Conservation (phyloP, 1,140 invertebrate genomes). For the Caenorhabditis elegans region WBcel235 BX284606.5:12983501-12984000, state of each 20-base stretch:
- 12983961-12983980: slow-evolving; percentile 15
- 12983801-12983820: slow-evolving; percentile 38
- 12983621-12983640: neutral
- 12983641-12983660: neutral
- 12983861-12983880: neutral
- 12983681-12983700: neutral
- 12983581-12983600: neutral
- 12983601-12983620: neutral
- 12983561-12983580: slow-evolving; percentile 45
- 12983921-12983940: slow-evolving; percentile 7
- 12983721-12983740: neutral
- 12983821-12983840: slow-evolving; percentile 37
- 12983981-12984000: slow-evolving; percentile 40
- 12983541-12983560: slow-evolving; percentile 20
- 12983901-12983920: neutral
- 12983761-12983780: slow-evolving; percentile 35
- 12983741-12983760: neutral
- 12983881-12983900: neutral
- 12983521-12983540: slow-evolving; percentile 18
- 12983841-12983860: neutral
- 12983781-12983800: slow-evolving; percentile 37
- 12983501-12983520: slow-evolving; percentile 16
- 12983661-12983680: neutral
- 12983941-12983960: slow-evolving; percentile 10
- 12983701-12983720: slow-evolving; percentile 41